Base-by-base conservation (phyloP, 2,113 vertebrate genomes). In the Oreotragus oreotragus region DNA sequence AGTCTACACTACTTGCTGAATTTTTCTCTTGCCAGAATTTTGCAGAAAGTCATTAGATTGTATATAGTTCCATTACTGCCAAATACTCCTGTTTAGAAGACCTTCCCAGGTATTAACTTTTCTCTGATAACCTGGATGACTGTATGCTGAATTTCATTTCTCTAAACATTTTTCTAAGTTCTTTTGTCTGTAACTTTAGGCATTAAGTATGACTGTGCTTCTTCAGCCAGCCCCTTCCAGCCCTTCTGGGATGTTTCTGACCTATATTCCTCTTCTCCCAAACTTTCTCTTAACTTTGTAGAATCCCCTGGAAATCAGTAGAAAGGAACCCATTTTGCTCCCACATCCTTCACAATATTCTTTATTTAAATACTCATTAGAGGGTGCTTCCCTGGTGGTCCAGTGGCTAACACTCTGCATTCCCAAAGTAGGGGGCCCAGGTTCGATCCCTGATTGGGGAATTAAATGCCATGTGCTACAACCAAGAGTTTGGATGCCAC, bases 321-420 rank as follows among this genome's bases (percentile, higher is more conserved):
- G 6, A 79, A 66, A 64, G 33, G 27, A 92, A 45, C 10, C 47
- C 62, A 95, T 2, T 7, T 39, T 66, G 6, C n/a, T 86, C 15
- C 27, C 1, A 62, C 36, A 11, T 94, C 8, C 7, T 88, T 55
- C 45, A 93, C 45, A 47, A 33, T 39, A 57, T n/a, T 27, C 21
- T 91, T 92, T 17, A 88, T n/a, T 87, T 95, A 64, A 88, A 70
- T 92, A 47, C 15, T 84, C 76, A 51, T 1, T 83, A 76, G 39
- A 90, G 84, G 43, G 36, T 9, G 43, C 25, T 77, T 16, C 14
- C 43, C 43, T 43, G 43, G 43, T 43, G 43, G 43, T 43, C 43
- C 43, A 43, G 43, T 43, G 43, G 43, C 43, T 43, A 43, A 43
- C 43, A 43, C 43, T 43, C 43, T 43, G 43, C 43, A 43, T 43